Percentiles rank a stretch among this genome's conserved stretches.
phyloP scores from a whole-genome alignment of 2,113 vertebrate genomes.

The Toxotes jaculatrix region DNA sequence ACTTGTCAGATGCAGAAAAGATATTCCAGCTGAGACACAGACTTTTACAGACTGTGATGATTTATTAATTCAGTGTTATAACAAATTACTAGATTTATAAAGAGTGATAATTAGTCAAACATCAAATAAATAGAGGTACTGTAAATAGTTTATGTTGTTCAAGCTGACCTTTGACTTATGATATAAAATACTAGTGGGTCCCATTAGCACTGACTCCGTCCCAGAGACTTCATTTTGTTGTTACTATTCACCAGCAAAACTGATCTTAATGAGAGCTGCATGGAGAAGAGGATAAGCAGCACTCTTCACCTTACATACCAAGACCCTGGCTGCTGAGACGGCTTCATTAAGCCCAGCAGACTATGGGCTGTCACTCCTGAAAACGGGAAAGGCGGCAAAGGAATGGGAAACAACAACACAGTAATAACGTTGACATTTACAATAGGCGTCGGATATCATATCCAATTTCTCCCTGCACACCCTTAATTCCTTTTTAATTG shows the following conservation, averaged over 20 bases:
- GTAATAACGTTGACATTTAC: conserved; percentile 84
- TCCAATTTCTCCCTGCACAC: conserved; percentile 81
- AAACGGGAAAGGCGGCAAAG: conserved; percentile 69
- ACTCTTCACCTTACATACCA: conserved; percentile 68
- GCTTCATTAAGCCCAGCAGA: conserved; percentile 78
- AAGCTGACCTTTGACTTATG: neutral
- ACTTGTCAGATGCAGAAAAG: conserved; percentile 12
- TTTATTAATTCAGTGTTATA: neutral
- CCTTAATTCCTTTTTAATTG: conserved; percentile 85
- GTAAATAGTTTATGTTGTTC: neutral
- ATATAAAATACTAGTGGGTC: neutral
- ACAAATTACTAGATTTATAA: neutral
- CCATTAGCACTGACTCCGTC: neutral
- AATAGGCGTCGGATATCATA: conserved; percentile 81
- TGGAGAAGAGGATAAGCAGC: conserved; percentile 70
- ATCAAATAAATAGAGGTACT: neutral
- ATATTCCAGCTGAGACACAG: neutral
- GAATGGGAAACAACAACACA: conserved; percentile 81
- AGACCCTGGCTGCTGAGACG: conserved; percentile 69
- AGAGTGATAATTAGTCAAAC: neutral
- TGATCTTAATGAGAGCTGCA: conserved; percentile 75
- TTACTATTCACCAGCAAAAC: conserved; percentile 48
- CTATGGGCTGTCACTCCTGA: conserved; percentile 77
- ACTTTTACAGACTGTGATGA: neutral
- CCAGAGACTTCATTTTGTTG: neutral